Evolutionary conservation across 2,888 invertebrate species (phyloP).

Genomic region (Ypsolopha scabrella): DNA sequence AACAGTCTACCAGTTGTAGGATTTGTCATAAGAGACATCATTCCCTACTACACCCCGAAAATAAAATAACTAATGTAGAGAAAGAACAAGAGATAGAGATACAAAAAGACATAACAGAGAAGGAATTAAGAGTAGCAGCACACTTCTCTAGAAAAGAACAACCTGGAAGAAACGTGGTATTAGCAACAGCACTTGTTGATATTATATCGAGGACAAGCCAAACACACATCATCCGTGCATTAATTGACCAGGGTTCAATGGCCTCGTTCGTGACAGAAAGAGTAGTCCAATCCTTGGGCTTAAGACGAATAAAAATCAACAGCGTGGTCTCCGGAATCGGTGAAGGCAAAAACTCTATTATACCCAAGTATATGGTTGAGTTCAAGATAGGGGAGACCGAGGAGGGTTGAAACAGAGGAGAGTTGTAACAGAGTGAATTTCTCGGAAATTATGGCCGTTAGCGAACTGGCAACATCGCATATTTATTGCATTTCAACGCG

Average conservation of each 20-base stretch:
- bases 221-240: constrained; percentile 5
- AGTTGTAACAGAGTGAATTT: too few relatives aligned
- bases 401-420: too few relatives aligned
- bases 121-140: background rate
- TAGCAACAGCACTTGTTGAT: constrained; percentile 7
- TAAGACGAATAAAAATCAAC: too few relatives aligned
- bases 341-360: too few relatives aligned
- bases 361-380: too few relatives aligned
- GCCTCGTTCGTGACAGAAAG: constrained; percentile 8
- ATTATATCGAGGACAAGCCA: background rate
- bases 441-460: too few relatives aligned
- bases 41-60: background rate
- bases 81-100: background rate
- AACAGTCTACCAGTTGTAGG: background rate
- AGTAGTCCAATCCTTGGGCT: too few relatives aligned
- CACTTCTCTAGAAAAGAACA: constrained; percentile 1
- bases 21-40: background rate
- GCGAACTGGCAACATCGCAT: too few relatives aligned
- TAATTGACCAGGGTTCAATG: constrained; percentile 6
- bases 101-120: background rate
- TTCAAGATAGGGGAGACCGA: too few relatives aligned
- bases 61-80: background rate
- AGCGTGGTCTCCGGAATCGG: too few relatives aligned
- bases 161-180: constrained; percentile 3
- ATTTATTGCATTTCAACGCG: too few relatives aligned